Conservation (phyloP, 2,113 vertebrate genomes). For the Atherinomorus stipes region DNA sequence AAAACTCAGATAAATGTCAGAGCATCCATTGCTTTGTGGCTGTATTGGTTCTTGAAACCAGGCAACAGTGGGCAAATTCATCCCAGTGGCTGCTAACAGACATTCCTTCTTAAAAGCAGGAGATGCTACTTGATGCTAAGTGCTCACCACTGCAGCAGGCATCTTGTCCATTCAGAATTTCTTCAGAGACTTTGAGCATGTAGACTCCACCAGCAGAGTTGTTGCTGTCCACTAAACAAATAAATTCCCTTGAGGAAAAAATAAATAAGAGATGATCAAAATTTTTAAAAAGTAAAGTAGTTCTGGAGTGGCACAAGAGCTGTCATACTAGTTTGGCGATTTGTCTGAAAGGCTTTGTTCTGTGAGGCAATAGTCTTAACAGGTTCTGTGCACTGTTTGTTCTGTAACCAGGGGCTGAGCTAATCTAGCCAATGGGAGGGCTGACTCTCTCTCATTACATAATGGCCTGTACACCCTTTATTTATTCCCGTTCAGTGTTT, state of each 20-base stretch:
- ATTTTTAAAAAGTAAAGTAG: conserved; percentile 8
- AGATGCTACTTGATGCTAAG: conserved; percentile 71
- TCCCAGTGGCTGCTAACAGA: conserved; percentile 37
- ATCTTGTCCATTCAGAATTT: conserved; percentile 53
- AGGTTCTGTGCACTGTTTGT: conserved; percentile 63
- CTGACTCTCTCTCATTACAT: conserved; percentile 22
- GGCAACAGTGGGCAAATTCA: conserved; percentile 60
- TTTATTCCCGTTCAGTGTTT: not conserved
- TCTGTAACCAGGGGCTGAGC: conserved; percentile 53
- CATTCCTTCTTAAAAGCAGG: conserved; percentile 66
- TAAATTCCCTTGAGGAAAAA: not conserved
- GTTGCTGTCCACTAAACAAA: not conserved
- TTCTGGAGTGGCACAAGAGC: conserved; percentile 6
- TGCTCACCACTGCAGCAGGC: conserved; percentile 36
- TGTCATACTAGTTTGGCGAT: conserved; percentile 2
- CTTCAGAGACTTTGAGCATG: conserved; percentile 20
- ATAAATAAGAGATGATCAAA: not conserved
- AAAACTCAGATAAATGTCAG: conserved; percentile 21
- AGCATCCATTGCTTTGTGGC: conserved; percentile 17
- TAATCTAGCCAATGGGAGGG: conserved; percentile 31
- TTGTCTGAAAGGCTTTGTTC: conserved; percentile 18
- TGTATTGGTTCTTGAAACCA: conserved; percentile 73
- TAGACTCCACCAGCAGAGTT: conserved; percentile 24
- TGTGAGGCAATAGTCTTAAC: conserved; percentile 22
- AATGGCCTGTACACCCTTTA: conserved; percentile 22